Evolutionary conservation across 2,797 vertebrate genomes (phyloP).

Genomic region (Silurus aristotelis): DNA sequence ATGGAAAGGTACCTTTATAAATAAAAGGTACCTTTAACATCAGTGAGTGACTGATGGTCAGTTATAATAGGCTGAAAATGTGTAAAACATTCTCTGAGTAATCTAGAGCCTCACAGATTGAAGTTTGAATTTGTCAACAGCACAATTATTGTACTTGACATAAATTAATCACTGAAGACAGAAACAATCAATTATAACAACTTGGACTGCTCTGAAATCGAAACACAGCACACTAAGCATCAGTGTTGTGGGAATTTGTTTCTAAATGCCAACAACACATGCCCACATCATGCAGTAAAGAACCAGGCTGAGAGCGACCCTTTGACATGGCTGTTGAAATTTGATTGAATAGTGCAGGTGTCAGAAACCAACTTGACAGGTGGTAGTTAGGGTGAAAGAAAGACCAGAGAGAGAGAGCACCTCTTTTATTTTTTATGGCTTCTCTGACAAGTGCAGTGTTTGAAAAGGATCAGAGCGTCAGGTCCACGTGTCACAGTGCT

Average conservation of each 20-base stretch:
- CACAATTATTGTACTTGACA: constrained; percentile 23
- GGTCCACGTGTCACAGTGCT: constrained; percentile 63
- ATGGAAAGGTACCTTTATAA: constrained; percentile 31
- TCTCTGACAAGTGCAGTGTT: constrained; percentile 62
- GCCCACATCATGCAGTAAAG: constrained; percentile 50
- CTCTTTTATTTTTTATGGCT: constrained; percentile 73
- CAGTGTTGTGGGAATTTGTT: neutral
- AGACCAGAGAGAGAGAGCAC: constrained; percentile 63
- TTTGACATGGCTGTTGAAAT: constrained; percentile 63
- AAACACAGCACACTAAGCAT: constrained; percentile 9
- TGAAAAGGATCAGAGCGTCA: constrained; percentile 55
- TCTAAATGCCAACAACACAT: constrained; percentile 28
- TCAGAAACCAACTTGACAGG: constrained; percentile 72
- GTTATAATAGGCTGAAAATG: constrained; percentile 34
- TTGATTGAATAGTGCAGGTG: constrained; percentile 76
- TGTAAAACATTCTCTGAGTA: constrained; percentile 26
- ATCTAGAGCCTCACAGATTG: neutral
- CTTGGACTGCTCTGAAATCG: constrained; percentile 26
- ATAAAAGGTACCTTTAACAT: constrained; percentile 25
- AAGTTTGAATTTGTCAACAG: constrained; percentile 43
- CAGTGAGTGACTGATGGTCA: constrained; percentile 26
- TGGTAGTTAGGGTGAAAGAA: constrained; percentile 71
- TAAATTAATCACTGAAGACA: constrained; percentile 38
- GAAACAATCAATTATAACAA: constrained; percentile 10
- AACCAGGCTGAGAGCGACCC: constrained; percentile 57